Evolutionary conservation across 2,113 vertebrate genomes (phyloP).

Genomic region (Nesogale talazaci): DNA sequence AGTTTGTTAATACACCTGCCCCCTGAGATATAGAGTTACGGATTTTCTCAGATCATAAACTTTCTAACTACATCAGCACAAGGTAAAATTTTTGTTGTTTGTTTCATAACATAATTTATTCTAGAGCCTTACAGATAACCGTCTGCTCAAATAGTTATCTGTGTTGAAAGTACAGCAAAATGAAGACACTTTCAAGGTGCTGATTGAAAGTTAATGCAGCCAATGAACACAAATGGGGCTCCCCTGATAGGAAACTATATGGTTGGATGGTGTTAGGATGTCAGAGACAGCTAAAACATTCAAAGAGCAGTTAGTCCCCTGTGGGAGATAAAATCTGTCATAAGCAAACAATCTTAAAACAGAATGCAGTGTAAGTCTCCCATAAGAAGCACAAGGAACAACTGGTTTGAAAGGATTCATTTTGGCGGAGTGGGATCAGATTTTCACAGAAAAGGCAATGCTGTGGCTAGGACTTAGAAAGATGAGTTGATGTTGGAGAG

Average conservation of each 20-base stretch:
- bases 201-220: background rate
- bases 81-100: slow-evolving; percentile 40
- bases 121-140: slow-evolving; percentile 63
- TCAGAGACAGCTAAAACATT: slow-evolving; percentile 39
- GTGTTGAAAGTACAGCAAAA: slow-evolving; percentile 1
- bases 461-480: background rate
- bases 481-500: slow-evolving; percentile 32
- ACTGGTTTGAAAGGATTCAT: slow-evolving; percentile 10
- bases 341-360: slow-evolving; percentile 3
- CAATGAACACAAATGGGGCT: background rate
- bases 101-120: slow-evolving; percentile 52
- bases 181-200: slow-evolving; percentile 50
- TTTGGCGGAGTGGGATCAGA: background rate
- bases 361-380: background rate
- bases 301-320: background rate
- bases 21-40: slow-evolving; percentile 82
- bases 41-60: slow-evolving; percentile 82
- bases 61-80: slow-evolving; percentile 72
- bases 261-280: background rate
- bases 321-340: background rate
- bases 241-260: background rate
- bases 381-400: slow-evolving; percentile 24
- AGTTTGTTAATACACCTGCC: slow-evolving; percentile 86
- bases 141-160: slow-evolving; percentile 31
- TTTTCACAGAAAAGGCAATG: slow-evolving; percentile 45